Conservation (phyloP, 2,797 vertebrate genomes). For the Gorsachius magnificus region DNA sequence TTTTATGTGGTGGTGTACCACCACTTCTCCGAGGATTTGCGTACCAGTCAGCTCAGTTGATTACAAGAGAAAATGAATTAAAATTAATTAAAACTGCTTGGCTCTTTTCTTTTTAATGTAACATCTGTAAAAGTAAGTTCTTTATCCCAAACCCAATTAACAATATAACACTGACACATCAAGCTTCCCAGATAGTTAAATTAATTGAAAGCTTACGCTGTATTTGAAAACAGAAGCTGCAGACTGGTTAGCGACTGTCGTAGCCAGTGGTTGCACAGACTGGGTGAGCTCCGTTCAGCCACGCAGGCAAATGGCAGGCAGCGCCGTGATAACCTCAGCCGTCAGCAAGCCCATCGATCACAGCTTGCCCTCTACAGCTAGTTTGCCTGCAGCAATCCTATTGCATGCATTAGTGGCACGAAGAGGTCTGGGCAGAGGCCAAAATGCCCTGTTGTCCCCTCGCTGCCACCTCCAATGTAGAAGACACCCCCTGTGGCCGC, state of each 20-base stretch:
- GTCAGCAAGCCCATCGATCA: background rate
- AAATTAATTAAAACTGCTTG: background rate
- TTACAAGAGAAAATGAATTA: background rate
- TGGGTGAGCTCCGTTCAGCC: accelerated
- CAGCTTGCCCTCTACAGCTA: background rate
- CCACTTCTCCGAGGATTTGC: background rate
- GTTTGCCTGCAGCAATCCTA: background rate
- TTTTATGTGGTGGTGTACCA: background rate
- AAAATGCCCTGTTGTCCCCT: background rate
- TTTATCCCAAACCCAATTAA: background rate
- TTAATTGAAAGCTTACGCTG: background rate
- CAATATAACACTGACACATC: background rate
- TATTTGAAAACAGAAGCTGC: background rate
- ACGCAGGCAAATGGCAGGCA: background rate
- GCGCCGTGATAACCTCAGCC: background rate
- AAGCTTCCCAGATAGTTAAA: background rate
- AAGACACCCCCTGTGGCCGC: accelerated
- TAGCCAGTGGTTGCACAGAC: background rate
- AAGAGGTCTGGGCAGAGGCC: background rate
- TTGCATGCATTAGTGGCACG: background rate
- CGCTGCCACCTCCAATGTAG: background rate
- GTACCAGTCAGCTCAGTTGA: background rate
- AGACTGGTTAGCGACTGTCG: background rate
- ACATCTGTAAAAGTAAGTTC: background rate
- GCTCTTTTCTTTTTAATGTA: background rate